These are phyloP conservation scores for Indri indri DNA, from an alignment of 2,113 vertebrate species.

Conservation along the genomic window DNA sequence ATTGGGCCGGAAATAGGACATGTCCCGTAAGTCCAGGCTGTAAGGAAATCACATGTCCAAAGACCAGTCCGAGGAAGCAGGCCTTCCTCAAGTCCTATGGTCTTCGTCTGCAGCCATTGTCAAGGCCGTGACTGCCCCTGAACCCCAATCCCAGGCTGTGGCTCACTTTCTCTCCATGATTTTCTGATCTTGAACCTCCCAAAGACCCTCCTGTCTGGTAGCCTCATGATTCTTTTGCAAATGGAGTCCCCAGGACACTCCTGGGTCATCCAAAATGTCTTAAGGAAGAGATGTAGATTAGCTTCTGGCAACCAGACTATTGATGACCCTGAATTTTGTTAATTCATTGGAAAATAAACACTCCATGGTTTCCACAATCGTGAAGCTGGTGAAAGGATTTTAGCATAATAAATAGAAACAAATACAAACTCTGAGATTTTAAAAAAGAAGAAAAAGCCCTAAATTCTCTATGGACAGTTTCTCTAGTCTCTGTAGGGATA, in stretches of 20 bases:
- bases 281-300: not conserved
- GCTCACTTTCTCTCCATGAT: not conserved
- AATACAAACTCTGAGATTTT: not conserved
- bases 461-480: not conserved
- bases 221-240: not conserved
- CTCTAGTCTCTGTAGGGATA: not conserved
- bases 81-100: not conserved
- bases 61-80: not conserved
- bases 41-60: fast-evolving
- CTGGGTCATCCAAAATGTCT: not conserved
- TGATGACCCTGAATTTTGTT: not conserved
- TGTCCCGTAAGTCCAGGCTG: not conserved
- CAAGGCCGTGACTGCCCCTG: not conserved
- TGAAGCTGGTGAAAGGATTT: not conserved
- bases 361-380: not conserved
- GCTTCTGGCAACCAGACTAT: not conserved
- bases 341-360: not conserved
- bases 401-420: not conserved
- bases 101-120: not conserved
- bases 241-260: not conserved
- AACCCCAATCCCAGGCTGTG: not conserved
- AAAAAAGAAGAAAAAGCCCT: not conserved
- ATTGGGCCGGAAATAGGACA: not conserved
- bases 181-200: not conserved
- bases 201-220: not conserved